A percentile compares a stretch with the other conserved stretches of the same genome.
phyloP scores from a whole-genome alignment of 2,888 invertebrate genomes.

The Drosophila limbata region DNA sequence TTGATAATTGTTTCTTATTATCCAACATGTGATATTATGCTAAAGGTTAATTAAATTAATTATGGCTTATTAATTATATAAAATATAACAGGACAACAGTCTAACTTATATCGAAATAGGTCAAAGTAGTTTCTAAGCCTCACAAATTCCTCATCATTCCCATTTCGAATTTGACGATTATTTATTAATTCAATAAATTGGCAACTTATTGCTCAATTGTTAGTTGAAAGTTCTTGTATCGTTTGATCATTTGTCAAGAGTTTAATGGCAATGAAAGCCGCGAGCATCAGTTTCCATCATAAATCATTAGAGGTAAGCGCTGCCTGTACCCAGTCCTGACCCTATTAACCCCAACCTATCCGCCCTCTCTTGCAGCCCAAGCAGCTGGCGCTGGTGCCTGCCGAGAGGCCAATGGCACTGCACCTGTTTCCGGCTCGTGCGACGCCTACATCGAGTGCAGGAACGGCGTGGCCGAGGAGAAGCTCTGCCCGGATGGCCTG shows the following conservation, averaged over 20 bases:
- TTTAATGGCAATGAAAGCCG: constrained; percentile 17
- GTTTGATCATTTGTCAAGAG: constrained; percentile 32
- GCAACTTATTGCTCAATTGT: background rate
- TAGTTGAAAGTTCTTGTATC: constrained; percentile 1
- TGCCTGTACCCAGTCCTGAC: constrained; percentile 35
- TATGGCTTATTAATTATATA: too few relatives aligned
- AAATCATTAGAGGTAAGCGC: constrained; percentile 81
- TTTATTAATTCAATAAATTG: background rate
- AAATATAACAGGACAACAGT: too few relatives aligned
- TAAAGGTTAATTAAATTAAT: too few relatives aligned
- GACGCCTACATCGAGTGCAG: constrained; percentile 91
- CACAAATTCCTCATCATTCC: background rate
- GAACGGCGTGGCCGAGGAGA: constrained; percentile 91
- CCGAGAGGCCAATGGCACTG: constrained; percentile 89
- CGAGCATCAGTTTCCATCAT: constrained; percentile 69
- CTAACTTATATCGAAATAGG: too few relatives aligned
- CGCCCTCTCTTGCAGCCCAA: constrained; percentile 65
- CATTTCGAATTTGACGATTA: background rate
- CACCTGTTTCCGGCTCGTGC: constrained; percentile 89
- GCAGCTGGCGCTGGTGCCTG: constrained; percentile 85
- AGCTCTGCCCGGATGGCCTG: constrained; percentile 93
- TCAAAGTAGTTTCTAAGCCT: background rate
- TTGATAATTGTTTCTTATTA: too few relatives aligned
- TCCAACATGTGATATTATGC: too few relatives aligned
- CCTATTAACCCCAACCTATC: constrained; percentile 61